These are phyloP conservation scores for Carabus problematicus DNA, from an alignment of 2,888 invertebrate genomes.

Conservation along the genomic window DNA sequence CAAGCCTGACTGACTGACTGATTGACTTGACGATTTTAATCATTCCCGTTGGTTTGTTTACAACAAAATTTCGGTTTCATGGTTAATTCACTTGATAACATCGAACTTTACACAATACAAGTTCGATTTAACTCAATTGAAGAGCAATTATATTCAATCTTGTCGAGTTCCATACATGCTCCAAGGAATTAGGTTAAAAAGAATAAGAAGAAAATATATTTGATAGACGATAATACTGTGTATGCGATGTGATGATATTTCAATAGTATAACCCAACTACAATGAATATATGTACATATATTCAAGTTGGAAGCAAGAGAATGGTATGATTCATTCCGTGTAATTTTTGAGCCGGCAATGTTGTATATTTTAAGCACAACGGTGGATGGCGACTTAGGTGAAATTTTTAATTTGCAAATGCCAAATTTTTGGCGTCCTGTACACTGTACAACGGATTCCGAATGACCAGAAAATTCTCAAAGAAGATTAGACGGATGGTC, in stretches of 20 bases:
- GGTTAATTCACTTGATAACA: too few species aligned
- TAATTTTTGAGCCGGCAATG: neutral
- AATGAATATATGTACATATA: neutral
- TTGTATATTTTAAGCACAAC: slow-evolving; percentile 27
- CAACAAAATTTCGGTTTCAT: too few species aligned
- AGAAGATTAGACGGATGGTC: slow-evolving; percentile 36
- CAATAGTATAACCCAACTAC: too few species aligned
- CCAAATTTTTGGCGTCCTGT: slow-evolving; percentile 58
- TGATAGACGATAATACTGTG: neutral
- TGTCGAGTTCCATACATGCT: too few species aligned
- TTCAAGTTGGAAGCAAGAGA: neutral
- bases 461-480: slow-evolving; percentile 41
- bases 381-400: slow-evolving; percentile 8
- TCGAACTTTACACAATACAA: too few species aligned
- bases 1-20: too few species aligned
- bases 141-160: too few species aligned
- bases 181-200: slow-evolving; percentile 7
- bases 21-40: too few species aligned
- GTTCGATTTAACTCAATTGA: too few species aligned
- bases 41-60: too few species aligned
- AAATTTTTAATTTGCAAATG: slow-evolving; percentile 58
- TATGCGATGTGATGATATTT: neutral
- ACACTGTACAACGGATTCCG: slow-evolving; percentile 36
- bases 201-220: neutral
- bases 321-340: neutral